phyloP scores from a whole-genome alignment of 2,113 vertebrate genomes.

The Hydrochoerus hydrochaeris region DNA sequence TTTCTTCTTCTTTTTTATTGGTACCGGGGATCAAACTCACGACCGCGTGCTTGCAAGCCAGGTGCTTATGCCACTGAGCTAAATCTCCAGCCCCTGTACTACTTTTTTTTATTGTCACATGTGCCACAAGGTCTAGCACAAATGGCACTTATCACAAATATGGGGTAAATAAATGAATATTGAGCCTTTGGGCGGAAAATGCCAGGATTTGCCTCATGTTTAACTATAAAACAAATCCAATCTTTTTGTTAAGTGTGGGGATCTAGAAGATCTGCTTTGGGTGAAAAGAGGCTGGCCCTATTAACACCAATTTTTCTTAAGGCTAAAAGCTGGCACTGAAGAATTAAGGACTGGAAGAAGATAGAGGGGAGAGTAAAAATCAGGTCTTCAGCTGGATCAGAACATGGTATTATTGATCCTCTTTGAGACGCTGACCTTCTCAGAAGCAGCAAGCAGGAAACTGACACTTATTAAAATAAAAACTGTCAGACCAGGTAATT shows the following conservation, averaged over 20 bases:
- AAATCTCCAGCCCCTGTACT: too few relatives aligned
- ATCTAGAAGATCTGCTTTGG: not conserved
- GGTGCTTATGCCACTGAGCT: too few relatives aligned
- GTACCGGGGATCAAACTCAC: too few relatives aligned
- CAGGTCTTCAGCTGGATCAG: not conserved
- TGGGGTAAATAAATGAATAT: not conserved
- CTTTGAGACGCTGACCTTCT: not conserved
- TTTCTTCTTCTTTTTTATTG: too few relatives aligned
- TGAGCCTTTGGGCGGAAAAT: not conserved
- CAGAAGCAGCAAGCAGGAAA: constrained; percentile 50
- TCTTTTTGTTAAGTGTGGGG: not conserved
- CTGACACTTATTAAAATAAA: constrained; percentile 16
- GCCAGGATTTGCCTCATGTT: not conserved
- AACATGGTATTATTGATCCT: not conserved
- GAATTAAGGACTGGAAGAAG: not conserved
- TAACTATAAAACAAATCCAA: constrained; percentile 11
- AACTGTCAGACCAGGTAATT: constrained; percentile 22
- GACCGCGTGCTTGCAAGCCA: too few relatives aligned
- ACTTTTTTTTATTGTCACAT: not conserved
- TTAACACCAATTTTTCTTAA: not conserved
- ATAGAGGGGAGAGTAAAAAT: not conserved
- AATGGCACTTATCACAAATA: constrained; percentile 9
- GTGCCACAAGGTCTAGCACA: not conserved
- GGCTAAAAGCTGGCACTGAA: not conserved
- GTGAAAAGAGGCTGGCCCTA: not conserved